A percentile compares a stretch with the other conserved stretches of the same genome.
phyloP scores from a whole-genome alignment of 2,113 vertebrate species.

The Ctenodactylus gundi region DNA sequence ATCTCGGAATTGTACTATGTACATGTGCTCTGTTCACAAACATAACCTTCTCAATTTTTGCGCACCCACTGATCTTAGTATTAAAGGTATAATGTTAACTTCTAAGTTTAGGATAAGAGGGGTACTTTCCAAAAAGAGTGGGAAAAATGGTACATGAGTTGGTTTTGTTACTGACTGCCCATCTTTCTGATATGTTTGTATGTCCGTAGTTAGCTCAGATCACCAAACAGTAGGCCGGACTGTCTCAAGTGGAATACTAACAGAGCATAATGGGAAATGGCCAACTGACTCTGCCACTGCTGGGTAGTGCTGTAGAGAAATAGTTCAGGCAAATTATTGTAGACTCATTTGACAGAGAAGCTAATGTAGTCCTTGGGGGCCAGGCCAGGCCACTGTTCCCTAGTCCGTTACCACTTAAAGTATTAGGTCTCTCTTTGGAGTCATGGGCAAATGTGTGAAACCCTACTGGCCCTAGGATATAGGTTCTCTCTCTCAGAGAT shows the following conservation, averaged over 20 bases:
- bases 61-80: neutral
- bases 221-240: neutral
- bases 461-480: neutral
- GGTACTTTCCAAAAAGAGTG: neutral
- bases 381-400: neutral
- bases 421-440: neutral
- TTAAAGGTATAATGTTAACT: neutral
- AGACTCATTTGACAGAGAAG: neutral
- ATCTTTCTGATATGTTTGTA: neutral
- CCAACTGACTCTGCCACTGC: neutral
- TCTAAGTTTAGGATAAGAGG: conserved; percentile 24
- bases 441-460: neutral
- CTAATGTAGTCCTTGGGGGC: neutral
- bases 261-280: neutral
- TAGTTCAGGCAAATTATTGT: neutral
- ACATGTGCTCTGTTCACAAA: conserved; percentile 2
- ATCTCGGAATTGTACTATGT: neutral
- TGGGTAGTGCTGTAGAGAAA: neutral
- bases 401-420: conserved; percentile 5
- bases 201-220: neutral
- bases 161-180: conserved; percentile 3
- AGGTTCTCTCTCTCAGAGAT: conserved; percentile 13
- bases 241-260: conserved; percentile 34
- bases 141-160: neutral
- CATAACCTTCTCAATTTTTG: conserved; percentile 8